Evolutionary conservation across 2,888 invertebrate genomes (phyloP), one percentile per base, ranked within the genome.

Genomic region (Acanthoscelides obtectus): DNA sequence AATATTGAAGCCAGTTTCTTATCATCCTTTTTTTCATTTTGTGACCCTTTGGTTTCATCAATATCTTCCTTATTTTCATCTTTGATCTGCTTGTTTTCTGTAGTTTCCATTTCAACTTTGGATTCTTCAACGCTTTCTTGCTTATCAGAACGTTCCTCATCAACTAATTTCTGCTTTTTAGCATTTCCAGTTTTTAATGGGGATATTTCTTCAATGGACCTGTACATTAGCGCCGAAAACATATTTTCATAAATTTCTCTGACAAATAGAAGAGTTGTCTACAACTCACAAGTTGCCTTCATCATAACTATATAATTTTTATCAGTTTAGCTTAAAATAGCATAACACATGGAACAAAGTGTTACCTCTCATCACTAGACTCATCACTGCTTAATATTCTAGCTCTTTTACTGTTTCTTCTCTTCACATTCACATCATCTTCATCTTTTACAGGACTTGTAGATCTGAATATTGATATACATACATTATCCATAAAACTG

Each of bases 301-400:
- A n/a, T n/a, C n/a, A n/a, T n/a, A n/a, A n/a, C n/a, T n/a, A n/a
- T n/a, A n/a, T n/a, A n/a, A n/a, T n/a, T n/a, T n/a, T n/a, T n/a
- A n/a, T n/a, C n/a, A n/a, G n/a, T 20, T 64, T 64, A 64, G 20
- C 20, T 64, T 20, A 64, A 64, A 64, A 64, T 64, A n/a, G 12
- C n/a, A 64, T 4, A 64, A 64, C n/a, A 20, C 20, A 64, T 64
- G 20, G 4, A 20, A 67, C 17, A 22, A 22, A n/a, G 17, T 20
- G 22, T 75, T 73, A 78, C 78, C 69, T 71, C 21, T 77, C 78
- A 65, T 72, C 77, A 19, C 69, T 72, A 22, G 74, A 73, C 63
- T 77, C 77, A 72, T 78, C 78, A 69, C 78, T 78, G 69, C 78
- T 78, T 45, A 75, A 69, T 22, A 77, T 72, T 67, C 75, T 72